Conservation (phyloP, 92 coral and sea anemone species). For the Epizoanthus ramosus region DNA sequence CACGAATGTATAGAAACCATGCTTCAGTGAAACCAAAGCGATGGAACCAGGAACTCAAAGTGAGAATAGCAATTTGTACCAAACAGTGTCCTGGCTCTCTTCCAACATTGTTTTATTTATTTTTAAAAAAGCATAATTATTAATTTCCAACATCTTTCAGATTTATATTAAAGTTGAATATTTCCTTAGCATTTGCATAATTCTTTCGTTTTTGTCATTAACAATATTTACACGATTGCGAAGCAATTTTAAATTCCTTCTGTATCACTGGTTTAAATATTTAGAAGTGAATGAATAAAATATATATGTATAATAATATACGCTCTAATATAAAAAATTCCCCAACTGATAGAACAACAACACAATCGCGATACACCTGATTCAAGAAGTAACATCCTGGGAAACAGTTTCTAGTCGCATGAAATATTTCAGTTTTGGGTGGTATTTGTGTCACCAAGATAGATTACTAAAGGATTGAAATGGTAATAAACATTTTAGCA, state of each 20-base stretch:
- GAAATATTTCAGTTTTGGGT: too few relatives aligned
- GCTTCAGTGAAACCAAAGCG: too few relatives aligned
- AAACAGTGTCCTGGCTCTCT: too few relatives aligned
- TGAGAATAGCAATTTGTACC: too few relatives aligned
- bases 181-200: slow-evolving; percentile 18
- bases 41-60: too few relatives aligned
- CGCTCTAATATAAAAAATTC: slow-evolving; percentile 4
- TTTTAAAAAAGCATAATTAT: slow-evolving; percentile 2
- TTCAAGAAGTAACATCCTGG: too few relatives aligned
- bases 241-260: slow-evolving; percentile 16
- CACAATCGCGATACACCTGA: background rate
- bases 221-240: background rate
- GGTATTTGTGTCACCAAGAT: too few relatives aligned
- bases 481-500: too few relatives aligned
- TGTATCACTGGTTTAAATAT: background rate
- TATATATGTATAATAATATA: background rate
- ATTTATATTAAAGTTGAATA: slow-evolving; percentile 19
- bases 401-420: too few relatives aligned
- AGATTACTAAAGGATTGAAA: too few relatives aligned
- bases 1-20: too few relatives aligned
- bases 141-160: slow-evolving; percentile 17
- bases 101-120: slow-evolving; percentile 7
- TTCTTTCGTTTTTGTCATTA: background rate
- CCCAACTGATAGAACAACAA: background rate
- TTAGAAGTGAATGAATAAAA: background rate